Percentiles rank a stretch among this genome's conserved stretches.
Conservation (phyloP, 2,888 invertebrate species). For the Uloborus plumipes region DNA sequence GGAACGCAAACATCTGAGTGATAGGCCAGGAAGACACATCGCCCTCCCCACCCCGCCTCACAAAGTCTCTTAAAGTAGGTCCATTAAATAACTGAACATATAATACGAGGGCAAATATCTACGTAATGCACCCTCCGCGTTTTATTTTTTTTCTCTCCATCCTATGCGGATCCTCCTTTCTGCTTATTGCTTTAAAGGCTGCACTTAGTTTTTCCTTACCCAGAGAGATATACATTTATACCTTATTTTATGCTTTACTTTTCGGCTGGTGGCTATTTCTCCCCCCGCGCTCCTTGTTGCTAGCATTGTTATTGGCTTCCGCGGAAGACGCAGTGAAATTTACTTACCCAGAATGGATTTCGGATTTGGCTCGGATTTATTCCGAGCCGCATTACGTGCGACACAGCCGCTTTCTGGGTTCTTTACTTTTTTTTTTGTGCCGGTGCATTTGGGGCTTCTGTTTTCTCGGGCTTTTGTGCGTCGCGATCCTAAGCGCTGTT, state of each 20-base stretch:
- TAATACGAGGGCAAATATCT: slow-evolving; percentile 61
- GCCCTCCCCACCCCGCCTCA: slow-evolving; percentile 8
- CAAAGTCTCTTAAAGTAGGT: slow-evolving; percentile 44
- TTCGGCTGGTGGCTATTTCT: slow-evolving; percentile 39
- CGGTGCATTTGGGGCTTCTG: slow-evolving; percentile 2
- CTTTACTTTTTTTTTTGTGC: slow-evolving; percentile 21
- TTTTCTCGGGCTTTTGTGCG: slow-evolving; percentile 42
- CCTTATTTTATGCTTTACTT: slow-evolving; percentile 46
- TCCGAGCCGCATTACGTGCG: slow-evolving; percentile 33
- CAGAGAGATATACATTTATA: slow-evolving; percentile 5
- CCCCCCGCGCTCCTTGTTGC: slow-evolving; percentile 7
- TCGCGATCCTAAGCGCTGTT: no score
- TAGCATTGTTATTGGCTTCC: slow-evolving; percentile 46
- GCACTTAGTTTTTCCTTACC: slow-evolving; percentile 23
- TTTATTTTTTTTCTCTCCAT: slow-evolving; percentile 23
- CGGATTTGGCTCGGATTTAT: slow-evolving; percentile 47
- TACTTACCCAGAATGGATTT: slow-evolving; percentile 61
- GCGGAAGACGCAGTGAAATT: slow-evolving; percentile 39
- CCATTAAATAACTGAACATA: slow-evolving; percentile 60
- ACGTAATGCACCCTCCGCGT: slow-evolving; percentile 42
- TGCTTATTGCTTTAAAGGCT: slow-evolving; percentile 25
- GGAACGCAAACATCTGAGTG: slow-evolving; percentile 61
- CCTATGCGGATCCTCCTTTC: slow-evolving; percentile 23
- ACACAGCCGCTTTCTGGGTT: slow-evolving; percentile 22
- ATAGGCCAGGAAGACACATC: slow-evolving; percentile 60